Conservation (phyloP, 2,797 vertebrate genomes). For the Heteromormyrus szaboi region DNA sequence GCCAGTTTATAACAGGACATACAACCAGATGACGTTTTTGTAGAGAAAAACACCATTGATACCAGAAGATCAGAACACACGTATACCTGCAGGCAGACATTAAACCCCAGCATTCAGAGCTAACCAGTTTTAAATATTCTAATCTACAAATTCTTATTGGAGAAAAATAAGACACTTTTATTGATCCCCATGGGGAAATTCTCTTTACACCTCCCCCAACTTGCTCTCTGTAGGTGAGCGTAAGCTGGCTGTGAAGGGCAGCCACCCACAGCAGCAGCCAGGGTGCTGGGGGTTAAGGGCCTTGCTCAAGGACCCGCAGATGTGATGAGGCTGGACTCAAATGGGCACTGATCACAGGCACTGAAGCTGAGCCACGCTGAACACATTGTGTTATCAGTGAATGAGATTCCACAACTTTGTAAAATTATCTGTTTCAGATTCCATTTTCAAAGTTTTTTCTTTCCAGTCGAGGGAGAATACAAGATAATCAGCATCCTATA, state of each 20-base stretch:
- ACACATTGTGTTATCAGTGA: not conserved
- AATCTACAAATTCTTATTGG: not conserved
- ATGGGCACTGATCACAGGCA: not conserved
- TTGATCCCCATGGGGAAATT: not conserved
- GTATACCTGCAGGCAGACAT: not conserved
- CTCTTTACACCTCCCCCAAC: not conserved
- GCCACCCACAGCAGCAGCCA: not conserved
- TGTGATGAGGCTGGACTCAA: not conserved
- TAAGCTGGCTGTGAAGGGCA: not conserved
- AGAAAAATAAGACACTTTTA: not conserved
- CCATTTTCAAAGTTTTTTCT: conserved; percentile 96
- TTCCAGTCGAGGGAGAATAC: conserved; percentile 78
- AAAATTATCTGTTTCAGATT: conserved; percentile 61
- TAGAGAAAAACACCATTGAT: not conserved
- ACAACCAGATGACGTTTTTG: not conserved
- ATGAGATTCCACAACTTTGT: not conserved
- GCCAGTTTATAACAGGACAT: not conserved
- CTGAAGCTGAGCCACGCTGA: not conserved
- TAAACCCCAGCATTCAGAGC: not conserved
- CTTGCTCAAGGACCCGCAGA: not conserved
- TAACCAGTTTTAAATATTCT: not conserved
- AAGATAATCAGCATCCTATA: conserved; percentile 73
- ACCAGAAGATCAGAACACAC: not conserved
- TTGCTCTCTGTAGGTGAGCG: not conserved
- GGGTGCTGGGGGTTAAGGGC: not conserved